Evolutionary conservation across 2,888 invertebrate species (phyloP).

Genomic region (Teleogryllus oceanicus): DNA sequence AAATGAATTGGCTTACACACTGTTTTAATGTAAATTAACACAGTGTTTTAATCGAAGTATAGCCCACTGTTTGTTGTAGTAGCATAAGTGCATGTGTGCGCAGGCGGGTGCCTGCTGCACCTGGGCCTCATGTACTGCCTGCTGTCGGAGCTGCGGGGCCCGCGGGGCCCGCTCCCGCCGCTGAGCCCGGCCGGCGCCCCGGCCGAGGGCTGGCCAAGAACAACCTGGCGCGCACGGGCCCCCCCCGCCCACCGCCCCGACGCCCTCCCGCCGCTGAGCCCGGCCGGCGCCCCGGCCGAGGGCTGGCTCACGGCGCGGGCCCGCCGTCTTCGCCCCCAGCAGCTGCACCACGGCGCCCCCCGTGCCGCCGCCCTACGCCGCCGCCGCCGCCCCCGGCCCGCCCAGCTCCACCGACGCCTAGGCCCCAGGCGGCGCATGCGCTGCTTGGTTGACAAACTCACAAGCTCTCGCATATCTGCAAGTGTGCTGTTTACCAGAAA

Average conservation of each 20-base stretch:
- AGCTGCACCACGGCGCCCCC: not conserved
- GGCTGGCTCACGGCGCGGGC: too few species aligned
- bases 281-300: too few species aligned
- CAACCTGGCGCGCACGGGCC: not conserved
- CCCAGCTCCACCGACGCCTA: not conserved
- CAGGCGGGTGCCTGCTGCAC: not conserved
- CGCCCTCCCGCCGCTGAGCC: not conserved
- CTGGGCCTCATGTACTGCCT: not conserved
- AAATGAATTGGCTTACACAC: too few species aligned
- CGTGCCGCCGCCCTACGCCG: not conserved
- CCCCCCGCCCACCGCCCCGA: not conserved
- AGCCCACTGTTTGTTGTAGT: too few species aligned
- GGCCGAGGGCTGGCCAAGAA: not conserved
- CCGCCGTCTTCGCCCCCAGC: not conserved
- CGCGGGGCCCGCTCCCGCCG: not conserved
- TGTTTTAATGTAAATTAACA: too few species aligned
- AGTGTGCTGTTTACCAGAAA: too few species aligned
- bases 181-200: too few species aligned
- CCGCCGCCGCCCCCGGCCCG: not conserved
- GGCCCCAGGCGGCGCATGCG: too few species aligned
- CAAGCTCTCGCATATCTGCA: too few species aligned
- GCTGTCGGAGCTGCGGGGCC: not conserved
- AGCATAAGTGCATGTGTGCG: too few species aligned
- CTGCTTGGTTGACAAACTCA: too few species aligned
- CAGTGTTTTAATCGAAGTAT: too few species aligned